Evolutionary conservation across 2,888 invertebrate species (phyloP), one percentile per base, ranked within the genome.

Genomic region (Chrysodeixis includens): DNA sequence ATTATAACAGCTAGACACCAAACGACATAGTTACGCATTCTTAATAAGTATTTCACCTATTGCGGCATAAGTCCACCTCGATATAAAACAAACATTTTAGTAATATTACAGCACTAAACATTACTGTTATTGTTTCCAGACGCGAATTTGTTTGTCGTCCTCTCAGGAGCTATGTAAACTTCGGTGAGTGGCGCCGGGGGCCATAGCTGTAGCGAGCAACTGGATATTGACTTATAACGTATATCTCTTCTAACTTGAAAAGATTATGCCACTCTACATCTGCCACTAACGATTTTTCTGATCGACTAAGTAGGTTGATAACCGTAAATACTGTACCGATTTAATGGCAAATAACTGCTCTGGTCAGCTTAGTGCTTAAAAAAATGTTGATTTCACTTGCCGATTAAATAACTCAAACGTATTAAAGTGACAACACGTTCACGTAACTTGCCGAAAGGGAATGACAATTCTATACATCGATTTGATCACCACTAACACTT

Each of bases 31-130:
- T 14, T 14, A 12, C 4, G 14, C 12, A 12, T 3, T 12, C 12
- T 14, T 12, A 9, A 12, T 16, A 46, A 9, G 46, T 46, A 46
- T 18, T 18, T 40, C 14, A n/a, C n/a, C 14, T n/a, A 35, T 1
- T n/a, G 7, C 40, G 40, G 7, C n/a, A 40, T n/a, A 40, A 40
- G 40, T 44, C 16, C 16, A 46, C 32, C 46, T 35, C 16, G 16
- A 40, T 56, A 67, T 62, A 66, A 63, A 49, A 70, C 72, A 83
- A 83, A 83, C 72, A 77, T 82, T 82, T 84, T 71, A 84, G 65
- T 68, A 63, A 71, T 80, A 84, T 84, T 82, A 78, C 73, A 74
- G 56, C 58, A 71, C 69, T 72, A 53, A 69, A 71, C 75, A 71
- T 76, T 75, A 70, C 69, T 57, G 56, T 72, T 81, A 79, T 81